phyloP scores from a whole-genome alignment of 2,888 invertebrate genomes.

The Thumatha senex region DNA sequence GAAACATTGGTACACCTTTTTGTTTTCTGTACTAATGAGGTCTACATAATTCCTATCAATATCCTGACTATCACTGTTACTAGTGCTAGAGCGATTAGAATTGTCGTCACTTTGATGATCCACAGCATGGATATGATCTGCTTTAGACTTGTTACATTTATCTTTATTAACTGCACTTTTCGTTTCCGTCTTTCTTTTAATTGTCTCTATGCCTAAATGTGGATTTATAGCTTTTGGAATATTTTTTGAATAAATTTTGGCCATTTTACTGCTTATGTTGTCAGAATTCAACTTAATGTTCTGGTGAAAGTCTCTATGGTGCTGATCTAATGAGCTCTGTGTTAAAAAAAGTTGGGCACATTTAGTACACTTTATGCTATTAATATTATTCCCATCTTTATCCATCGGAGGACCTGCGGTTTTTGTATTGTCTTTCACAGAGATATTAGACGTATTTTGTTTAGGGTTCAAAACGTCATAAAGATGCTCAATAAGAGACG shows the following conservation, averaged over 20 bases:
- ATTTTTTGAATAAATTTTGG: background rate
- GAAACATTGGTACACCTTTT: conserved; percentile 33
- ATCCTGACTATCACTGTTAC: background rate
- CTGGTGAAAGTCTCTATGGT: conserved; percentile 2
- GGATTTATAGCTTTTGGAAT: background rate
- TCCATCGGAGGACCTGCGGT: background rate
- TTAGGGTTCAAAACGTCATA: conserved; percentile 53
- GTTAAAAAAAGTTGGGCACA: background rate
- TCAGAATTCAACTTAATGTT: background rate
- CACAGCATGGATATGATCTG: background rate
- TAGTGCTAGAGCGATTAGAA: background rate
- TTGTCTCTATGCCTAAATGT: background rate
- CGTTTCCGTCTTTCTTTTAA: background rate
- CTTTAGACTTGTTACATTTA: background rate
- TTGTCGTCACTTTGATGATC: background rate
- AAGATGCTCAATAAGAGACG: conserved; percentile 61
- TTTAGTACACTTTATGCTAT: background rate
- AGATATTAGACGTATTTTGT: conserved; percentile 12
- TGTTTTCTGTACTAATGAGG: background rate
- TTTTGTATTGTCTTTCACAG: background rate
- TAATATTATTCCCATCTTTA: background rate
- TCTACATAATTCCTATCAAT: background rate
- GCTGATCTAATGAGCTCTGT: conserved; percentile 6
- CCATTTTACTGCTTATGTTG: too few species aligned
- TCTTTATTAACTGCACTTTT: background rate